Evolutionary conservation across 2,888 invertebrate genomes (phyloP).

Genomic region (Thyatira batis): DNA sequence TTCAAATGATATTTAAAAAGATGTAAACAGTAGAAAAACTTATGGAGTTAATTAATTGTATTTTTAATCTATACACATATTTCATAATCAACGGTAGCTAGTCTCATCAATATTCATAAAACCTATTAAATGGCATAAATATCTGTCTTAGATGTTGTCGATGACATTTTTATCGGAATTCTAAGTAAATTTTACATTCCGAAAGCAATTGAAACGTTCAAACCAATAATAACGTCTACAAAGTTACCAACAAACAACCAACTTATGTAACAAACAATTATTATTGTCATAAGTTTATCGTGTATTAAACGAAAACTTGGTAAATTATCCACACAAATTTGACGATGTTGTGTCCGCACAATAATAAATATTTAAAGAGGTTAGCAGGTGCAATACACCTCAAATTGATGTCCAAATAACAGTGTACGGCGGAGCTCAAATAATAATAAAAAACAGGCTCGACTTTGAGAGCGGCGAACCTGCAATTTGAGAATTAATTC

Average conservation of each 20-base stretch:
- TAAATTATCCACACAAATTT: constrained; percentile 50
- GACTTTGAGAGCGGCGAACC: constrained; percentile 56
- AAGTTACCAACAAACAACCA: not conserved
- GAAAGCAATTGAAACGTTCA: not conserved
- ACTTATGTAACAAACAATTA: not conserved
- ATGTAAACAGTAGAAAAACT: not conserved
- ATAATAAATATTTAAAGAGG: constrained; percentile 76
- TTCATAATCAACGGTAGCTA: not conserved
- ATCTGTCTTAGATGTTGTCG: not conserved
- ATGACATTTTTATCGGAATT: not conserved
- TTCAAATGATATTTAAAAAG: constrained; percentile 10
- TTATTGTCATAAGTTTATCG: constrained; percentile 22
- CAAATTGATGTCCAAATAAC: constrained; percentile 72
- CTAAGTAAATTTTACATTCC: not conserved
- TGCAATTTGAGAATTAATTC: constrained; percentile 75
- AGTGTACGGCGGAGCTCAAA: constrained; percentile 58
- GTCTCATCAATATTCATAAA: not conserved
- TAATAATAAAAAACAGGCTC: constrained; percentile 56
- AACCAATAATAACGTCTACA: not conserved
- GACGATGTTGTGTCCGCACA: constrained; percentile 48
- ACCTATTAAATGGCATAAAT: not conserved
- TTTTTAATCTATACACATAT: not conserved
- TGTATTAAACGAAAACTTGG: constrained; percentile 42
- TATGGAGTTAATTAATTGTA: not conserved
- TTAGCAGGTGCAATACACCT: constrained; percentile 73